Percentiles rank a stretch among this genome's conserved stretches.
These are phyloP conservation scores for Nemurella pictetii DNA, from an alignment of 2,888 invertebrate genomes.

Conservation along the genomic window DNA sequence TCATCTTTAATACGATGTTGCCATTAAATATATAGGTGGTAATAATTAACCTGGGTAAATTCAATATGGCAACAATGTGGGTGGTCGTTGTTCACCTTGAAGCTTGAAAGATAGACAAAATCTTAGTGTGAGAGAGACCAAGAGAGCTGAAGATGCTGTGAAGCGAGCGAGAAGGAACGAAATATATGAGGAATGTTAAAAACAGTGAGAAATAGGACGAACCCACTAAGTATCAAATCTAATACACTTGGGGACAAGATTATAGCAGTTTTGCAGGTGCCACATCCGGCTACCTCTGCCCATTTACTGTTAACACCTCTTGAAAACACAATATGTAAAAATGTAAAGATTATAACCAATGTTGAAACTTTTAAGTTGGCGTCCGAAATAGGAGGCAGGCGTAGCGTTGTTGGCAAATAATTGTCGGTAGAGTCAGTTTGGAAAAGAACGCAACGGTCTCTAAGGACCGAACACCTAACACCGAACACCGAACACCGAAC, in stretches of 20 bases:
- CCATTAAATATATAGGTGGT: constrained; percentile 29
- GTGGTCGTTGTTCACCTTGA: constrained; percentile 28
- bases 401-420: too few species aligned
- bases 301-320: constrained; percentile 1
- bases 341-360: not conserved
- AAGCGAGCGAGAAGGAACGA: constrained; percentile 10
- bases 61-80: constrained; percentile 32
- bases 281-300: not conserved
- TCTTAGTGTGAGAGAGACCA: constrained; percentile 9
- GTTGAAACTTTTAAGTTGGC: not conserved
- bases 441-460: too few species aligned
- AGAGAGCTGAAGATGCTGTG: not conserved
- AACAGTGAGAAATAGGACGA: constrained; percentile 31
- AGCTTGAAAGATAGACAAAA: not conserved
- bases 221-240: constrained; percentile 27
- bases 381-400: too few species aligned
- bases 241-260: constrained; percentile 21
- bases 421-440: too few species aligned
- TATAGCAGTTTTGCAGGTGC: not conserved
- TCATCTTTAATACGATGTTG: constrained; percentile 4
- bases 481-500: too few species aligned
- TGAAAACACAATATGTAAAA: not conserved
- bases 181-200: constrained; percentile 23
- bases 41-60: constrained; percentile 27
- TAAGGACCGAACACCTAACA: too few species aligned